Evolutionary conservation across 2,113 vertebrate genomes (phyloP).

Genomic region (Xyliphius kryptos): DNA sequence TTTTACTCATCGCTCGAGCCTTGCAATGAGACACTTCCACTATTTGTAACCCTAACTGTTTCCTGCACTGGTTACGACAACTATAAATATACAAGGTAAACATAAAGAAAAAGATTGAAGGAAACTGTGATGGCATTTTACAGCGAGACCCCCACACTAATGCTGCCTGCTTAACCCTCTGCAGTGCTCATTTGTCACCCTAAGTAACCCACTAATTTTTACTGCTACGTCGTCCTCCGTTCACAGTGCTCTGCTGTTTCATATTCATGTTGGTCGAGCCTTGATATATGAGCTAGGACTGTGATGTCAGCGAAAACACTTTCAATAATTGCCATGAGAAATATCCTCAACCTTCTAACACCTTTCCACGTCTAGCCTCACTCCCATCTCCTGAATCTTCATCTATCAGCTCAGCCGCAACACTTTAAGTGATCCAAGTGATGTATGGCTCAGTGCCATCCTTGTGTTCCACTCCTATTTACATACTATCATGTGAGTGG

Average conservation of each 20-base stretch:
- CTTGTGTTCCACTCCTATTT: constrained; percentile 79
- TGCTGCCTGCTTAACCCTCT: constrained; percentile 50
- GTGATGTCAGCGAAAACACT: constrained; percentile 88
- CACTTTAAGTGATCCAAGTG: constrained; percentile 85
- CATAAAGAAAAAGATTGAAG: constrained; percentile 39
- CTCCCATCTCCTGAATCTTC: constrained; percentile 75
- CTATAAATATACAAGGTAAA: constrained; percentile 17
- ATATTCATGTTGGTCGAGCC: constrained; percentile 64
- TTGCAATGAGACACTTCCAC: constrained; percentile 20
- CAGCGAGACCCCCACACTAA: constrained; percentile 50
- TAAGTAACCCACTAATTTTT: constrained; percentile 62
- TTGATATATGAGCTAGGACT: constrained; percentile 81
- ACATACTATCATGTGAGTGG: constrained; percentile 86
- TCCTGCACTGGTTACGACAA: constrained; percentile 10
- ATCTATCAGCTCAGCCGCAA: constrained; percentile 84
- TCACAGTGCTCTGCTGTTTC: constrained; percentile 67
- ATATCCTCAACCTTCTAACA: constrained; percentile 87
- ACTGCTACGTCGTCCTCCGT: constrained; percentile 59
- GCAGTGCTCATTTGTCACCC: constrained; percentile 61
- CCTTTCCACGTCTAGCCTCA: constrained; percentile 70
- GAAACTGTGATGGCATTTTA: constrained; percentile 33
- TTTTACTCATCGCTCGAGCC: constrained; percentile 8
- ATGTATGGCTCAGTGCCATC: constrained; percentile 82
- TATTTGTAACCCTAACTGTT: constrained; percentile 19
- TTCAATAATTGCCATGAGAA: constrained; percentile 97